Base-by-base conservation (phyloP, 2,888 invertebrate species). In the Anthophora plumipes region DNA sequence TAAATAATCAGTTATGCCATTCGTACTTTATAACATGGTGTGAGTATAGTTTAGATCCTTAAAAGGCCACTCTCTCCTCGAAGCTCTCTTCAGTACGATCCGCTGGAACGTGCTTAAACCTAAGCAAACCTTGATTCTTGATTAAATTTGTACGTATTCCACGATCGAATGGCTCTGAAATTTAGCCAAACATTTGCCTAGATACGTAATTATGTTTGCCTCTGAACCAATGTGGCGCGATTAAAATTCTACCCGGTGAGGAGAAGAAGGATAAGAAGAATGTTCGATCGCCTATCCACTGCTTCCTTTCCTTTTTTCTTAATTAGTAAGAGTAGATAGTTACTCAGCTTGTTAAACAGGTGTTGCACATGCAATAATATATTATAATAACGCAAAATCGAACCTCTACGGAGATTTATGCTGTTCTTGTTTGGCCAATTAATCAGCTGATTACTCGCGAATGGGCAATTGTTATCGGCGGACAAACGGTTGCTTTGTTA, bases 71-170 rank as follows among this genome's bases (percentile, higher is more conserved):
- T 59, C 57, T 59, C 57, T 17, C 50, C 39, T 67, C 67, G 63
- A 67, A 68, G 67, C 64, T 31, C 55, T 57, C 48, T 8, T 6
- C 63, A n/a, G 31, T 1, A 54, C 68, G 72, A 69, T 72, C 54
- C 72, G 63, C 7, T 48, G 31, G 52, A 60, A 68, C 60, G 64
- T 64, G 80, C 80, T 73, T 66, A 73, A 78, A 78, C 68, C 72
- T 80, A 57, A 78, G 66, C 64, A 78, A 80, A 78, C 78, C 73
- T 80, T 73, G 78, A 80, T 78, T 68, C 73, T 73, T 78, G 69
- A 73, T 73, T 80, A 66, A 78, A 80, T 78, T 78, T 78, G 54
- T 73, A 78, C 64, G 78, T 78, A 69, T 73, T 60, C 59, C 54
- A 31, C 12, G 52, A 41, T n/a, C 61, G 50, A 41, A 55, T 12